Conservation (phyloP, 2,888 invertebrate species). For the Lasioglossum marginatum region DNA sequence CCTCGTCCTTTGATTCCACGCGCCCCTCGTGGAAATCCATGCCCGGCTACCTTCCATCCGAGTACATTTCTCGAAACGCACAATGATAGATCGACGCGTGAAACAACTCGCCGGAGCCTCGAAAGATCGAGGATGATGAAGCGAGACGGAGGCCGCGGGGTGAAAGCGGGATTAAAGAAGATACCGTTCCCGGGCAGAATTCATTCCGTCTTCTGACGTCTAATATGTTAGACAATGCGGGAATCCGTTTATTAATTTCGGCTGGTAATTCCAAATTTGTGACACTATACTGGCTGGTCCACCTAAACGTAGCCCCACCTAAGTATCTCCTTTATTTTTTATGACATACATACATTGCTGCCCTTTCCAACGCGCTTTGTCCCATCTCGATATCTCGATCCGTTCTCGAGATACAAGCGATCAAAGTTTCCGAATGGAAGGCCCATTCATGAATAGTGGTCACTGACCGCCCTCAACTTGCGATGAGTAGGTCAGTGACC, state of each 20-base stretch:
- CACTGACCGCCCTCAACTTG: neutral
- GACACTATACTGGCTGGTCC: too few relatives aligned
- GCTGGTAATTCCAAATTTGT: too few relatives aligned
- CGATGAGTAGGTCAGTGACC: neutral
- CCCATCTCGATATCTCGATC: neutral
- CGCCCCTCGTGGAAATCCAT: constrained; percentile 15
- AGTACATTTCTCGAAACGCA: constrained; percentile 4
- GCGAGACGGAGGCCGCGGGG: neutral
- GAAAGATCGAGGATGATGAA: neutral
- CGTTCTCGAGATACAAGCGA: neutral
- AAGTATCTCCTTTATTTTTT: too few relatives aligned
- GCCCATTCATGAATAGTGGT: neutral
- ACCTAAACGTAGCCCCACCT: too few relatives aligned
- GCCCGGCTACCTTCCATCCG: neutral
- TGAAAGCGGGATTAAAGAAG: neutral
- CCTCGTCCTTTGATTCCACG: neutral
- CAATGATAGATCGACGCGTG: constrained; percentile 39
- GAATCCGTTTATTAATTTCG: too few relatives aligned
- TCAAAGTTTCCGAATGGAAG: neutral
- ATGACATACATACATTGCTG: neutral
- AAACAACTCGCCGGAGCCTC: neutral
- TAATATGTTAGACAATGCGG: neutral
- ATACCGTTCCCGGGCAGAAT: neutral
- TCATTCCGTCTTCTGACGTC: too few relatives aligned
- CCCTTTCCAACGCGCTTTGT: neutral